Evolutionary conservation across 2,888 invertebrate species (phyloP), one percentile per base, ranked within the genome.

Genomic region (Tetragnatha montana): DNA sequence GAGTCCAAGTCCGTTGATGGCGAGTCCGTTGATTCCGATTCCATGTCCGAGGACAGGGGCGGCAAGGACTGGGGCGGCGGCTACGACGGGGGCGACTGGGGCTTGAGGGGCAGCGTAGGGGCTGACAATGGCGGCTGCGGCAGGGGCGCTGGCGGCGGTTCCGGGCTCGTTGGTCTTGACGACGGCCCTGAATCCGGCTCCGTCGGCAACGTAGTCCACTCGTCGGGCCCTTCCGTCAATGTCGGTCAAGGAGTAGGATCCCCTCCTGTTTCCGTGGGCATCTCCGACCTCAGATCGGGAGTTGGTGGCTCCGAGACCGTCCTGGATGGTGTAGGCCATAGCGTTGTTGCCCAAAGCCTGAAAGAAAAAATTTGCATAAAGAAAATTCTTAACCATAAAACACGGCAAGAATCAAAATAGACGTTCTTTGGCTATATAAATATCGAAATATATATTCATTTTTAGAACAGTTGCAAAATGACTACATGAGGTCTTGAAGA

Each of bases 261-360:
- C 91, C 35, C 83, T 87, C 79, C 89, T 89, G 83, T 91, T 91
- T 6, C 91, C 91, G 49, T 78, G 82, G 12, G 69, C 91, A 80
- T 91, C 91, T 50, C 91, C 91, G 0, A 91, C 89, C 60, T 91
- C 91, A 12, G 85, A 87, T 6, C 91, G 87, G 49, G 81, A 90
- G 88, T 91, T 91, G 70, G 76, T 84, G 49, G 91, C 91, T 1
- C 91, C 91, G n/a, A 71, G 51, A 4, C 78, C 91, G 73, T 91
- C 91, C 14, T 87, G 81, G 70, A 91, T 91, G 68, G 89, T 89
- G 69, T 91, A 91, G 4, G 87, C 91, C 60, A 91, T 91, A 73
- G 83, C 89, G 49, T 91, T 91, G 60, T 84, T 91, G 84, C 73
- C 91, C 75, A 49, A 21, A 12, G n/a, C 50, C 50, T 21, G 21